Evolutionary conservation across 2,797 vertebrate genomes (phyloP), one percentile per base, ranked within the genome.

Genomic region (Lepus oiostolus): DNA sequence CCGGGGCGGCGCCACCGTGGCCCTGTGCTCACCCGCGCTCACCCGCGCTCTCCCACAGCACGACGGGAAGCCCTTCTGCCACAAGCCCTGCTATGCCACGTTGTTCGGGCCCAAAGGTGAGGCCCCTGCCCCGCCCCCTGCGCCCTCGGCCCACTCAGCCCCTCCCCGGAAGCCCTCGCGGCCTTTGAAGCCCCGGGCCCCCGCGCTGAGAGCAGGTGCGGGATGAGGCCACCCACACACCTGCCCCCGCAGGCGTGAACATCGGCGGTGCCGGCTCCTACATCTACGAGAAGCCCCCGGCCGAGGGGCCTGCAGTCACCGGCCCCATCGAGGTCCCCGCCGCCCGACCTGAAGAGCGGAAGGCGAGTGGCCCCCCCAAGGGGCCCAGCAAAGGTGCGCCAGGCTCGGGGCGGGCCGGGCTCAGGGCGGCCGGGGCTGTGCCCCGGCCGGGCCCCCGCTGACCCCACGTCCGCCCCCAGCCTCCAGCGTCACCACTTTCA

Each of bases 61-160:
- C 0, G 99, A 99, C 1, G 99, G 99, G 96, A 99, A 99, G 90
- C 99, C 99, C 10, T 99, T 99, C 98, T 99, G 99, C 98, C 99
- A 99, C 98, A 99, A 99, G 96, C 99, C 99, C 0, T 99, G 99
- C 98, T 99, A 99, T 0, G 99, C 99, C 52, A 99, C 99, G 0
- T 98, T 99, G 70, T 99, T 99, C 0, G 99, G 99, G 88, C 99
- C 99, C 97, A 99, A 99, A 99, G 99, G 99, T 99, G 98, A 77
- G 70, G 42, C 42, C 42, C 42, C 42, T 10, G 38, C 8, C 42
- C 42, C 4, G 9, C 14, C 13, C 38, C 71, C 72, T 74, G 7
- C 38, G 12, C 13, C 74, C 8, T 16, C 58, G 58, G 16, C 22
- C 14, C 16, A 16, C 22, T 60, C 58, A 7, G 19, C 58, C 58